Percentiles rank a stretch among this genome's conserved stretches.
Evolutionary conservation across 2,797 vertebrate genomes (phyloP).

Genomic region (Manis javanica): DNA sequence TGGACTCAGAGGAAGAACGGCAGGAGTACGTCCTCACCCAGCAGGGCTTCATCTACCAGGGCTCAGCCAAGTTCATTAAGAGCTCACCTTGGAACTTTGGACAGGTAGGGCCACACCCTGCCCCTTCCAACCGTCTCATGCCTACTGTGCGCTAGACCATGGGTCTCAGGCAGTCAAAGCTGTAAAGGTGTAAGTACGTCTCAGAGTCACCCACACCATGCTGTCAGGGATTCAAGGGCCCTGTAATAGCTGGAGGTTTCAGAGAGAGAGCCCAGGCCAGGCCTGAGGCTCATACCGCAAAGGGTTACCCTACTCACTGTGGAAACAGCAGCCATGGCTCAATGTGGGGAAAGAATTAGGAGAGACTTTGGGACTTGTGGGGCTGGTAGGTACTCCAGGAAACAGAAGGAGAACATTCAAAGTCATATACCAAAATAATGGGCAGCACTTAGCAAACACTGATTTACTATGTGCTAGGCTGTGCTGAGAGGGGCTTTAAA

Average conservation of each 20-base stretch:
- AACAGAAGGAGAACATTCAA: not conserved
- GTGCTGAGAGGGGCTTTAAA: not conserved
- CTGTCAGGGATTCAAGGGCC: not conserved
- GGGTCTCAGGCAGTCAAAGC: not conserved
- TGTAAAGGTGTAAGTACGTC: not conserved
- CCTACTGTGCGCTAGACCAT: not conserved
- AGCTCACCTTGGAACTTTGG: slow-evolving; percentile 95
- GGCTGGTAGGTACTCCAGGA: not conserved
- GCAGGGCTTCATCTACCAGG: slow-evolving; percentile 94
- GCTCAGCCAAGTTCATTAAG: slow-evolving; percentile 85
- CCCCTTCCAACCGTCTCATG: rapidly evolving
- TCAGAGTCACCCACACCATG: not conserved
- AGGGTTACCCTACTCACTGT: not conserved
- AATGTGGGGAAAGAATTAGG: not conserved
- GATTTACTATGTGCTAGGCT: not conserved
- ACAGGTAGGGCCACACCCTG: slow-evolving; percentile 89
- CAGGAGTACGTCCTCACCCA: slow-evolving; percentile 93
- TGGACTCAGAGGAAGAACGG: slow-evolving; percentile 88
- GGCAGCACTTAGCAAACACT: not conserved
- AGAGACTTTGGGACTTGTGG: not conserved
- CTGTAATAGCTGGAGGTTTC: not conserved
- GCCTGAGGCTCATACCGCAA: not conserved
- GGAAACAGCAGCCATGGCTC: not conserved
- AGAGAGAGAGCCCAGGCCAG: not conserved
- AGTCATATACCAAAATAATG: not conserved